Percentiles rank a stretch among this genome's conserved stretches.
Evolutionary conservation across 2,797 vertebrate species (phyloP).

Genomic region (Syngnathus rostellatus): DNA sequence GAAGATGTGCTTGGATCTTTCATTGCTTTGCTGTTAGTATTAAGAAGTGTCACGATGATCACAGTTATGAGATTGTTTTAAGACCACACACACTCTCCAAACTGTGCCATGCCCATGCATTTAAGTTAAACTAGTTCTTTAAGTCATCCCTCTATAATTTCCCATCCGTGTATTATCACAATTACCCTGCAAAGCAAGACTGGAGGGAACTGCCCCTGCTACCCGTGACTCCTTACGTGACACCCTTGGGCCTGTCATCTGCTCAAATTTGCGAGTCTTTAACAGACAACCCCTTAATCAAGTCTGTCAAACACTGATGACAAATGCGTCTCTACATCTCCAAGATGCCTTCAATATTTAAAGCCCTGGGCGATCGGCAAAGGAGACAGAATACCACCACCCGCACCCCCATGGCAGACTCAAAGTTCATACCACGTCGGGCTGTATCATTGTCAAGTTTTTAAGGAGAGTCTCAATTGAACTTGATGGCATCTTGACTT

Average conservation of each 20-base stretch:
- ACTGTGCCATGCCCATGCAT: slow-evolving; percentile 47
- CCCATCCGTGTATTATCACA: slow-evolving; percentile 63
- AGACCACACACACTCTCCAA: slow-evolving; percentile 50
- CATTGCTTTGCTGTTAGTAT: background rate
- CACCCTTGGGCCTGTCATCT: slow-evolving; percentile 59
- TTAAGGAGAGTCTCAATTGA: slow-evolving; percentile 48
- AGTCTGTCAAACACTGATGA: slow-evolving; percentile 68
- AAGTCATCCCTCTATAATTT: slow-evolving; percentile 64
- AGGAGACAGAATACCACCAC: slow-evolving; percentile 47
- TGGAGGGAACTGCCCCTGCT: slow-evolving; percentile 47
- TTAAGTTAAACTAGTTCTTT: slow-evolving; percentile 60
- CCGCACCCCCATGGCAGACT: slow-evolving; percentile 45
- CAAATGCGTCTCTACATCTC: slow-evolving; percentile 68
- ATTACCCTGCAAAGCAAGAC: slow-evolving; percentile 57
- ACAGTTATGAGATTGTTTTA: background rate
- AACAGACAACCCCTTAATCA: slow-evolving; percentile 70
- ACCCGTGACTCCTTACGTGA: slow-evolving; percentile 52
- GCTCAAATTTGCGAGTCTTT: slow-evolving; percentile 64
- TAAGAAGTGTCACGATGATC: background rate
- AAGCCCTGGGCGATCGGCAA: slow-evolving; percentile 57
- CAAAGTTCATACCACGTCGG: slow-evolving; percentile 60
- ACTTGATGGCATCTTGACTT: slow-evolving; percentile 59
- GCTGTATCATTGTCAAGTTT: slow-evolving; percentile 60
- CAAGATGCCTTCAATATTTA: slow-evolving; percentile 66
- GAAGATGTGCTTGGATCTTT: background rate